Evolutionary conservation across 2,113 vertebrate genomes (phyloP), one percentile per base, ranked within the genome.

Genomic region (Bubalus kerabau): DNA sequence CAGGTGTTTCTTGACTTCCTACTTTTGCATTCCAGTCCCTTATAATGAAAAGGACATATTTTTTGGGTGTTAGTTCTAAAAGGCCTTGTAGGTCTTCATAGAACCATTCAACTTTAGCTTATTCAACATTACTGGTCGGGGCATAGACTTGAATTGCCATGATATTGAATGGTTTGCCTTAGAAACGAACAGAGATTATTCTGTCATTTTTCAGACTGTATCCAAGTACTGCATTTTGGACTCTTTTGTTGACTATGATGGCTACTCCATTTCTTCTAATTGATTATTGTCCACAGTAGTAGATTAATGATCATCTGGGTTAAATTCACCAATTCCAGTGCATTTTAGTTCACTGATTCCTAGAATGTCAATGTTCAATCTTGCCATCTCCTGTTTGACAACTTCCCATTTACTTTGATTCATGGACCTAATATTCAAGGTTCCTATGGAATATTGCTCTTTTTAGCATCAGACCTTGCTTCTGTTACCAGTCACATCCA

Each of bases 361-460:
- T 67, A 36, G n/a, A 36, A 36, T 0, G 0, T 67, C 4, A 0
- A 21, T 8, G 2, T 36, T 36, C 2, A 67, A 19, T 67, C 64
- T 67, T 67, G 32, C 4, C 9, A 2, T 36, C 64, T 67, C 32
- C 8, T 36, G 64, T 67, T 36, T 67, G 64, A 67, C 64, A 21
- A 67, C 17, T 67, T 67, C 17, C n/a, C 2, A 2, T 67, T 36
- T 21, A 5, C 9, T 36, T 67, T 67, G 64, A 67, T 67, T 67
- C n/a, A 36, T 67, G n/a, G n/a, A 67, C n/a, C 4, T 67, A 21
- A 67, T 36, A 67, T 21, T 67, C 15, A 10, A 36, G n/a, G 2
- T 36, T 67, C 17, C 17, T 67, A 36, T 11, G n/a, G 17, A 71
- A 10, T 36, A 36, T 71, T 71, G n/a, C 16, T 67, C 64, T 71